Base-by-base conservation (phyloP, 2,113 vertebrate species). In the Larimichthys crocea region DNA sequence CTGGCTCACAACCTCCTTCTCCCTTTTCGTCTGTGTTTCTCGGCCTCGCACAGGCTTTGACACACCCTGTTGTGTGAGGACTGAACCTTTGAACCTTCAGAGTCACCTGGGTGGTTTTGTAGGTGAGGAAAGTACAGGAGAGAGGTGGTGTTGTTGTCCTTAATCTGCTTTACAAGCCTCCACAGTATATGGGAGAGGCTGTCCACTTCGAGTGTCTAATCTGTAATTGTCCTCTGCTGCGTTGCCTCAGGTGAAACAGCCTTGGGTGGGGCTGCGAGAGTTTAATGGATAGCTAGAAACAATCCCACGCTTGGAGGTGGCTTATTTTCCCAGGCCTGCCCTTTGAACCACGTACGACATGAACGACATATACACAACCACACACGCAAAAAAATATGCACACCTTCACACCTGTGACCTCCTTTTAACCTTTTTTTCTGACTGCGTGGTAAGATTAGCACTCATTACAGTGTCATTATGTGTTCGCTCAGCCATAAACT, bases 101-200 rank as follows among this genome's bases (percentile, higher is more conserved):
- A 89, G 74, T 91, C 86, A 86, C 86, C 80, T 56, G 85, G 85
- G 83, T 86, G 86, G 70, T 79, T 87, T 86, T 82, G 74, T 77
- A 75, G 70, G 44, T 91, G 88, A 92, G 85, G 91, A 91, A 91
- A 93, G 89, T 91, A 83, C 88, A 93, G 92, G 79, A 83, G 85
- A 82, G 86, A 70, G 57, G 71, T 81, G 70, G 73, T 85, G 82
- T 78, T 85, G 86, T 75, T 93, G 79, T 82, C 86, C 91, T 92
- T 90, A 92, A 94, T 94, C 84, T 89, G 64, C 68, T 95, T 94
- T 93, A 93, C 89, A 81, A 92, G 80, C 88, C 71, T 74, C 74
- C 84, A 56, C 82, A 74, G 52, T 78, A 80, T 66, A 86, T 86
- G 89, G 92, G 94, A 91, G 88, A 92, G 93, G 84, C 72, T 55